phyloP scores from a whole-genome alignment of 2,113 vertebrate species.

The Myrmecobius fasciatus region DNA sequence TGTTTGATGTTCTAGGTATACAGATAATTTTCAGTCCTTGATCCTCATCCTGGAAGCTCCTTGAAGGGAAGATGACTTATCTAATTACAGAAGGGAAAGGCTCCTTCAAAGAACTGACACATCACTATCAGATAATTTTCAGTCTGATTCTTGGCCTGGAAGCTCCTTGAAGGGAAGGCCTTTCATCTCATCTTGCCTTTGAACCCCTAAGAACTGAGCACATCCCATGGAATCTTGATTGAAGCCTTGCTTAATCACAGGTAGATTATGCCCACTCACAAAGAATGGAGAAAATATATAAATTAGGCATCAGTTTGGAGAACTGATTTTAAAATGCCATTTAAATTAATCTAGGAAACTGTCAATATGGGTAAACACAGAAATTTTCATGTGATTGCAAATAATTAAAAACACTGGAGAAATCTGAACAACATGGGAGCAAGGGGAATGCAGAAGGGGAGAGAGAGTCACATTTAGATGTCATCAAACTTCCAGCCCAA shows the following conservation, averaged over 20 bases:
- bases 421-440: constrained; percentile 21
- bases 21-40: constrained; percentile 19
- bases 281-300: constrained; percentile 19
- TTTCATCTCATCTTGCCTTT: constrained; percentile 55
- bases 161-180: constrained; percentile 29
- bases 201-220: neutral
- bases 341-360: constrained; percentile 47
- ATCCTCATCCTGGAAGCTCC: constrained; percentile 26
- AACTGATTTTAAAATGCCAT: constrained; percentile 58
- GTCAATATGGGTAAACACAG: constrained; percentile 44
- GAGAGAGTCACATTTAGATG: neutral
- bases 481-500: neutral
- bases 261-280: constrained; percentile 46
- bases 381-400: constrained; percentile 32
- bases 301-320: constrained; percentile 39
- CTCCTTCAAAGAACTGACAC: neutral
- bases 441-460: neutral
- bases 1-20: neutral
- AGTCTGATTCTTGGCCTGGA: constrained; percentile 15
- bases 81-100: constrained; percentile 39
- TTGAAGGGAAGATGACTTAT: neutral
- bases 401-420: constrained; percentile 23
- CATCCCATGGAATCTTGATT: constrained; percentile 2
- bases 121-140: neutral
- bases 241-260: constrained; percentile 50